A percentile compares a stretch with the other conserved stretches of the same genome.
phyloP scores from a whole-genome alignment of 2,113 vertebrate species.

The Trichechus manatus region DNA sequence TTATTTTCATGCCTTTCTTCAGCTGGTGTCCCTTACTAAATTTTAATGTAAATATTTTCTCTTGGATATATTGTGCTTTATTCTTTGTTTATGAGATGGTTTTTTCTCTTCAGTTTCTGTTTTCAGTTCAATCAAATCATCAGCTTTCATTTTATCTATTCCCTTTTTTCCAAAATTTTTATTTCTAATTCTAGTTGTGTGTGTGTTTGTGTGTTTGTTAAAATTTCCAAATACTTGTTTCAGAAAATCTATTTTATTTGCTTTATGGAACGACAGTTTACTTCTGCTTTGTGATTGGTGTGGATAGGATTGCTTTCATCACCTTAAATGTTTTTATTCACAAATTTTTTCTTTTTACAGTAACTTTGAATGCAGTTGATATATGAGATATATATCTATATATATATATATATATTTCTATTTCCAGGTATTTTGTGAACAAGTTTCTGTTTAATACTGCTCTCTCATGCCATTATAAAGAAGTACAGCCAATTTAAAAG shows the following conservation, averaged over 20 bases:
- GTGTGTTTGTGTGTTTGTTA: neutral
- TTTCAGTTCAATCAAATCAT: neutral
- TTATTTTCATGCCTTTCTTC: neutral
- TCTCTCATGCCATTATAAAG: neutral
- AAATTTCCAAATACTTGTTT: neutral
- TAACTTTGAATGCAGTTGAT: neutral
- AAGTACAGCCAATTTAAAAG: neutral
- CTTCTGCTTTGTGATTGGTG: neutral
- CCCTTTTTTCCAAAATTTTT: neutral
- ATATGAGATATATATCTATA: neutral
- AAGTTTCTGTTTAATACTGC: neutral
- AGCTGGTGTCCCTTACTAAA: neutral
- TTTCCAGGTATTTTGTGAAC: neutral
- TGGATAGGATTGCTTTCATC: neutral
- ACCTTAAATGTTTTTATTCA: neutral
- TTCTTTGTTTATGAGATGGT: neutral
- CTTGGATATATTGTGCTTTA: neutral
- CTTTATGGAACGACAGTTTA: neutral
- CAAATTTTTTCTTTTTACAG: neutral
- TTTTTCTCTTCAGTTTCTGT: neutral
- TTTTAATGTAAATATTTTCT: neutral
- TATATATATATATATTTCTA: neutral
- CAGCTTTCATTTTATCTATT: neutral
- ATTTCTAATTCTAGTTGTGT: neutral
- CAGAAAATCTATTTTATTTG: neutral